These are phyloP conservation scores for Rhopalosiphum nymphaeae DNA, from an alignment of 2,888 invertebrate species.

Conservation along the genomic window DNA sequence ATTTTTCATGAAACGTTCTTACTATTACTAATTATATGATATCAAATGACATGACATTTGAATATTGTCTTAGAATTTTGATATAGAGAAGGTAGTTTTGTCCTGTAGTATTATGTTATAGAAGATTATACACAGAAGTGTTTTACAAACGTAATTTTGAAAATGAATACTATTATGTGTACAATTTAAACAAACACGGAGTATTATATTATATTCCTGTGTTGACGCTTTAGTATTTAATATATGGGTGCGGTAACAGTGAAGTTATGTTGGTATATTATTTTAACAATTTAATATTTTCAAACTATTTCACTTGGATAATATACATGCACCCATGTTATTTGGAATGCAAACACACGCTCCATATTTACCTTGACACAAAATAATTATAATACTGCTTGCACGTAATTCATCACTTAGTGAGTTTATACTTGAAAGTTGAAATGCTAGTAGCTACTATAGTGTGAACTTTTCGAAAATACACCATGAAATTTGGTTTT, in stretches of 20 bases:
- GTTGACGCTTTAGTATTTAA: neutral
- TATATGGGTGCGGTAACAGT: neutral
- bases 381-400: constrained; percentile 11
- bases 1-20: neutral
- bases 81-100: neutral
- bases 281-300: constrained; percentile 23
- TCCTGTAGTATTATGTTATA: neutral
- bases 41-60: neutral
- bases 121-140: neutral
- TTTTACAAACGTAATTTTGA: neutral
- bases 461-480: neutral
- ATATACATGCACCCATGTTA: neutral
- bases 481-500: neutral
- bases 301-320: neutral
- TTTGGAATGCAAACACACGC: constrained; percentile 3
- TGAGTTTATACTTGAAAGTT: neutral
- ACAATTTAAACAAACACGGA: neutral
- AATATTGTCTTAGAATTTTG: neutral
- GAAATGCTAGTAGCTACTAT: neutral
- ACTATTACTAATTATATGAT: neutral
- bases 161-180: neutral
- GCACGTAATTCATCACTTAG: neutral
- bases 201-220: neutral
- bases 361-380: constrained; percentile 8
- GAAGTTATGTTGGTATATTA: neutral